Evolutionary conservation across 2,888 invertebrate genomes (phyloP).

Genomic region (Melieria crassipennis): DNA sequence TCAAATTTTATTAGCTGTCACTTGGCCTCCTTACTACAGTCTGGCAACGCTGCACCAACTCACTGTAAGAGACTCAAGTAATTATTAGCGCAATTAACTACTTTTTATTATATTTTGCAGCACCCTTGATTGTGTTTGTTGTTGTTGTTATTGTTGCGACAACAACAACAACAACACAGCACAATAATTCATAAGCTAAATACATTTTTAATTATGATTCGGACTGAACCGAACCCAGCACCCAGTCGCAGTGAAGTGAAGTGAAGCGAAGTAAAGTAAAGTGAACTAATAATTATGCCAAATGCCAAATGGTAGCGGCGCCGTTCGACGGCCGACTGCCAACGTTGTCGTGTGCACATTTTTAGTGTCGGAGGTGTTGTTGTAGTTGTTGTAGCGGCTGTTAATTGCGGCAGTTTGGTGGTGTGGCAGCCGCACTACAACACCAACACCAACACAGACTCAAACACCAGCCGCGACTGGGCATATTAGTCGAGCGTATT

Average conservation of each 20-base stretch:
- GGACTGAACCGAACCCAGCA: not conserved
- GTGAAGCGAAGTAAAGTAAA: too few species aligned
- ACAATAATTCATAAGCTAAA: conserved; percentile 53
- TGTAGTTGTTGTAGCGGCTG: too few species aligned
- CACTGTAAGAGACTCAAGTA: conserved; percentile 1
- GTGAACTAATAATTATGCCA: conserved; percentile 25
- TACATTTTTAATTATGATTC: conserved; percentile 61
- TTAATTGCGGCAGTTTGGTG: conserved; percentile 9
- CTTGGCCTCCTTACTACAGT: too few species aligned
- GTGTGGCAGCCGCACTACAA: conserved; percentile 7
- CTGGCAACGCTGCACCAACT: too few species aligned
- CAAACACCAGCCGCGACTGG: not conserved
- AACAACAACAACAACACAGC: not conserved
- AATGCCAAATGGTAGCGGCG: conserved; percentile 5
- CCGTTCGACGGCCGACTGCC: not conserved
- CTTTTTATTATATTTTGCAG: conserved; percentile 17
- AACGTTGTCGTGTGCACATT: not conserved
- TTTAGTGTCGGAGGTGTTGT: too few species aligned
- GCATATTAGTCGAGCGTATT: conserved; percentile 17
- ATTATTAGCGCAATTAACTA: conserved; percentile 30
- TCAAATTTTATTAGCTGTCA: too few species aligned
- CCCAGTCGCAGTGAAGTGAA: too few species aligned
- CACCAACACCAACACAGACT: not conserved
- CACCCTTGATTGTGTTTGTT: conserved; percentile 9
- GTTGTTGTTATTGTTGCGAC: conserved; percentile 26